phyloP scores from a whole-genome alignment of 2,888 invertebrate species.

The Sipunculus nudus region DNA sequence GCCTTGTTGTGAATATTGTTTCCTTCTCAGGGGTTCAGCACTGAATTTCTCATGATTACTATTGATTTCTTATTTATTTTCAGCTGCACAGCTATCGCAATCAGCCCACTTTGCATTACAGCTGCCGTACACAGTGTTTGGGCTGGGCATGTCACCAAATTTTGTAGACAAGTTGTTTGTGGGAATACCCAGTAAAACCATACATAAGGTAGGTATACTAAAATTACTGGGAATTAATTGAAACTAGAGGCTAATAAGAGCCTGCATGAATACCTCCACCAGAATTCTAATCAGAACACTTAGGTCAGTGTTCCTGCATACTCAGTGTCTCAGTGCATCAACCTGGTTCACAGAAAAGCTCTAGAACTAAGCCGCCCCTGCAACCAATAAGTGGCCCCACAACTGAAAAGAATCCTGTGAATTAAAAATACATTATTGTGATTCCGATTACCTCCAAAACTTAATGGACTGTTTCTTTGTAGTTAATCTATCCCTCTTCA shows the following conservation, averaged over 20 bases:
- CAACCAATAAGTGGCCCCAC: no score
- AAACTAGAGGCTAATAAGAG: neutral
- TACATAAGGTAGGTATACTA: slow-evolving; percentile 7
- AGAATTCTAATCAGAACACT: neutral
- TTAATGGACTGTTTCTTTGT: no score
- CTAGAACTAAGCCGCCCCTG: no score
- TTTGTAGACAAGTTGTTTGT: slow-evolving; percentile 91
- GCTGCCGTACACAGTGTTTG: slow-evolving; percentile 94
- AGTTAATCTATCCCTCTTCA: no score
- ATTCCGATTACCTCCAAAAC: no score
- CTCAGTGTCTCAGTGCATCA: no score
- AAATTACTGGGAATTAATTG: neutral
- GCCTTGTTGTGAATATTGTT: neutral
- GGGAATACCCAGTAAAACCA: no score
- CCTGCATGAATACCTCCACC: no score
- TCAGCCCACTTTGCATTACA: slow-evolving; percentile 93
- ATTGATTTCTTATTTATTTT: slow-evolving; percentile 12
- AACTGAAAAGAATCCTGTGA: no score
- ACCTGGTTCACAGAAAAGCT: no score
- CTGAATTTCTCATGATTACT: neutral
- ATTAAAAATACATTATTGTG: no score
- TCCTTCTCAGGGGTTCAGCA: neutral
- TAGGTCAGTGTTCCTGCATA: no score
- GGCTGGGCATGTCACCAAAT: slow-evolving; percentile 96
- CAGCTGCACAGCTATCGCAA: slow-evolving; percentile 87